Percentiles rank a stretch among this genome's conserved stretches.
Evolutionary conservation across 2,113 vertebrate species (phyloP).

Genomic region (Oophaga pumilio): DNA sequence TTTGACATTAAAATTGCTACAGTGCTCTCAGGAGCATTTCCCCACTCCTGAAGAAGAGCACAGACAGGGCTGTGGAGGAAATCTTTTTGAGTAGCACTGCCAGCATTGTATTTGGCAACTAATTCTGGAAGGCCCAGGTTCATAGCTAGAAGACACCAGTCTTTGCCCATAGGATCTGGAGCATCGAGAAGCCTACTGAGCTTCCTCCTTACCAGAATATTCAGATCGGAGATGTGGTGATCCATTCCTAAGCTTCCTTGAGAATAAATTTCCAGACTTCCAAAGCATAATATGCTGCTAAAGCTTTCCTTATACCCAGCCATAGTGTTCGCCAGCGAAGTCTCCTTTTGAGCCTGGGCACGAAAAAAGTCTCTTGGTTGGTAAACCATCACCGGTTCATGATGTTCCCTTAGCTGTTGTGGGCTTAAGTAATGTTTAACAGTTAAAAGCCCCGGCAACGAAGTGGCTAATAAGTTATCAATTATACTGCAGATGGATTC

Average conservation of each 20-base stretch:
- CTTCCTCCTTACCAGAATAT: conserved; percentile 85
- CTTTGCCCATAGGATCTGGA: conserved; percentile 94
- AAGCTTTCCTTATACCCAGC: conserved; percentile 96
- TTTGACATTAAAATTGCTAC: conserved; percentile 89
- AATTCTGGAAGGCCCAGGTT: conserved; percentile 93
- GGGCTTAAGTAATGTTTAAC: conserved; percentile 95
- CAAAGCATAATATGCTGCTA: conserved; percentile 90
- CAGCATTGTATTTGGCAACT: conserved; percentile 87
- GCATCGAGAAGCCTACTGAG: conserved; percentile 93
- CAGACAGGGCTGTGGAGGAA: conserved; percentile 85
- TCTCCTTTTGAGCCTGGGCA: conserved; percentile 87
- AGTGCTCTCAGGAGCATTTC: conserved; percentile 80
- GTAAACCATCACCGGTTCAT: conserved; percentile 95
- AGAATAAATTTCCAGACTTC: conserved; percentile 89
- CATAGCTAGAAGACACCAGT: conserved; percentile 98
- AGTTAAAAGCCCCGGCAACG: conserved; percentile 87
- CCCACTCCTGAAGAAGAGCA: conserved; percentile 90
- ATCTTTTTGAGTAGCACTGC: conserved; percentile 69
- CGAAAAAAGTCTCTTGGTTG: conserved; percentile 96
- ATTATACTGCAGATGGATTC: conserved; percentile 92
- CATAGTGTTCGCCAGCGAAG: conserved; percentile 92
- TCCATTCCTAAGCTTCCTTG: conserved; percentile 87
- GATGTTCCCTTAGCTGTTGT: conserved; percentile 92
- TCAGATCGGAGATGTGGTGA: conserved; percentile 86
- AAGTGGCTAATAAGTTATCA: conserved; percentile 89